These are phyloP conservation scores for Dolichopus griseipennis DNA, from an alignment of 2,888 invertebrate species.

Conservation along the genomic window DNA sequence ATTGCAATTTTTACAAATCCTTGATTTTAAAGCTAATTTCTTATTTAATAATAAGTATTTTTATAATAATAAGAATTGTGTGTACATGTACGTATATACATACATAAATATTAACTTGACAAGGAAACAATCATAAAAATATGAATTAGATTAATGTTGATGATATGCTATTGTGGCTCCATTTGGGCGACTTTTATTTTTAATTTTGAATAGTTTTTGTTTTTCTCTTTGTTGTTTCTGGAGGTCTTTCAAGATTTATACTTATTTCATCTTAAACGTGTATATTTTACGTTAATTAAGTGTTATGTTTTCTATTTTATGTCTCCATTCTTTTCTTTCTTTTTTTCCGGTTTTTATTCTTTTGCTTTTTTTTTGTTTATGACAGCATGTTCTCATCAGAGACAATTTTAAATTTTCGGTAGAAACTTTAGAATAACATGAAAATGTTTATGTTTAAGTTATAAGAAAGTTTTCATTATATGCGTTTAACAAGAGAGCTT, in stretches of 20 bases:
- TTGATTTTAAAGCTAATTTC: too few relatives aligned
- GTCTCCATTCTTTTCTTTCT: background rate
- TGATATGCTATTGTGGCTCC: conserved; percentile 4
- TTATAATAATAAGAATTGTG: too few relatives aligned
- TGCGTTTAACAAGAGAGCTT: too few relatives aligned
- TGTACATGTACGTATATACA: too few relatives aligned
- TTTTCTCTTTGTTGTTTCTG: background rate
- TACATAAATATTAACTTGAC: background rate
- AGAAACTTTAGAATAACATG: too few relatives aligned
- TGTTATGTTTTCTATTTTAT: background rate
- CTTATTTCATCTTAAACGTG: background rate
- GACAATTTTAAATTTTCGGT: background rate
- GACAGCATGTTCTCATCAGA: background rate
- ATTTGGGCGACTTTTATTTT: background rate
- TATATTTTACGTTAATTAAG: conserved; percentile 6
- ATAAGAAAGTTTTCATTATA: too few relatives aligned
- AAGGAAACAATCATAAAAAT: conserved; percentile 6
- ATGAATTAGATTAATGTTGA: conserved; percentile 6
- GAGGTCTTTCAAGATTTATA: background rate
- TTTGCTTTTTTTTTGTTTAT: background rate
- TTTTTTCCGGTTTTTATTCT: background rate
- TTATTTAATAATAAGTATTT: too few relatives aligned
- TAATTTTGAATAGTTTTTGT: background rate
- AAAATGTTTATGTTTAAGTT: too few relatives aligned
- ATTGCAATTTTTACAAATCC: too few relatives aligned